Conservation (phyloP, 1,140 invertebrate genomes). For the Drosophila sulfurigaster region DNA sequence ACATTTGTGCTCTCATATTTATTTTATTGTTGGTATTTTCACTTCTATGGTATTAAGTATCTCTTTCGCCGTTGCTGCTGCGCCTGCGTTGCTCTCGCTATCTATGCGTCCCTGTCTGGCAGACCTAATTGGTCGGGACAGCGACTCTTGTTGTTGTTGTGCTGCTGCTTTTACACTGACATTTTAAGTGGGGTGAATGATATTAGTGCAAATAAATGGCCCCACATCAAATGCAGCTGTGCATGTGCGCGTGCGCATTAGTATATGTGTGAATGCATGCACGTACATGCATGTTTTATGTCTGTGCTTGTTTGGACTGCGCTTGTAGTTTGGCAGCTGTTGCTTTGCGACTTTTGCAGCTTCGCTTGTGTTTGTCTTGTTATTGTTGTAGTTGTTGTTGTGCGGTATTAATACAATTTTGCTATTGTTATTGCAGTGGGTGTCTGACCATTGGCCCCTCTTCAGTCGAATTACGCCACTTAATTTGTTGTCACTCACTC, state of each 20-base stretch:
- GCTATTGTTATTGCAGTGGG: conserved; percentile 51
- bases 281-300: conserved; percentile 1
- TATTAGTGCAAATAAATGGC: conserved; percentile 82
- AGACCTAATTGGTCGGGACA: conserved; percentile 50
- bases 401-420: conserved; percentile 73
- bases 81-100: conserved; percentile 46
- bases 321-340: conserved; percentile 44
- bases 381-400: conserved; percentile 19
- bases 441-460: conserved; percentile 54
- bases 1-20: conserved; percentile 55
- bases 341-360: conserved; percentile 1
- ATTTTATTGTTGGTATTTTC: conserved; percentile 28
- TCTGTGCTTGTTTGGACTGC: conserved; percentile 15
- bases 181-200: conserved; percentile 82
- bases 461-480: conserved; percentile 59
- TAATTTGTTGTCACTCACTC: conserved; percentile 53
- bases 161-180: conserved; percentile 63
- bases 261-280: conserved; percentile 17
- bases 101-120: conserved; percentile 23
- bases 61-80: conserved; percentile 39
- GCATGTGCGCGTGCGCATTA: background rate
- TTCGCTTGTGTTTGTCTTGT: conserved; percentile 33
- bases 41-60: conserved; percentile 17
- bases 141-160: conserved; percentile 31
- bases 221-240: conserved; percentile 72